A percentile compares a stretch with the other conserved stretches of the same genome.
These are phyloP conservation scores for Smithornis capensis DNA, from an alignment of 2,113 vertebrate genomes.

Conservation along the genomic window DNA sequence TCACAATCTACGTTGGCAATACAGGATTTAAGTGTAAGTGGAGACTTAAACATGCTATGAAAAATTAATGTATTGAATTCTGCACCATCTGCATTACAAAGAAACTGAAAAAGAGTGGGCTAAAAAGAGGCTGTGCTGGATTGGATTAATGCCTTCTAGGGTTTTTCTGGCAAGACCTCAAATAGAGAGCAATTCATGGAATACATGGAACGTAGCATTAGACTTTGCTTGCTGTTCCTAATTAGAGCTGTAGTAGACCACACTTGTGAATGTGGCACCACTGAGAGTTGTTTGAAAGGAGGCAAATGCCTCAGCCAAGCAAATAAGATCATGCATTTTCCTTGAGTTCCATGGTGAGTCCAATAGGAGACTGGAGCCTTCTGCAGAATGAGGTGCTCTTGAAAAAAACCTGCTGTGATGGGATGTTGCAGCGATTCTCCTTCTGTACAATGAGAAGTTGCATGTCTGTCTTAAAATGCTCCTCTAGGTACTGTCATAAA, in stretches of 20 bases:
- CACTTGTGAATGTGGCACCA: not conserved
- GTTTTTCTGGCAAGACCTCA: not conserved
- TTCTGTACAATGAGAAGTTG: not conserved
- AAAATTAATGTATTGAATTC: not conserved
- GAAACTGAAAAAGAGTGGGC: not conserved
- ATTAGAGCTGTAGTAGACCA: not conserved
- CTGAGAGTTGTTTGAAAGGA: not conserved
- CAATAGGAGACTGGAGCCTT: not conserved
- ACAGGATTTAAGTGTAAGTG: not conserved
- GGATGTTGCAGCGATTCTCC: not conserved
- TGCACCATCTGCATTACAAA: not conserved
- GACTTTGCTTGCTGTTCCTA: not conserved
- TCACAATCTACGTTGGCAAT: not conserved
- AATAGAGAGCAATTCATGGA: not conserved
- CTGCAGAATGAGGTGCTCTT: not conserved
- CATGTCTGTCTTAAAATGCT: not conserved
- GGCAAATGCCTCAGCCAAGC: not conserved
- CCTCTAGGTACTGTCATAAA: not conserved
- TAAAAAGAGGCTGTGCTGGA: not conserved
- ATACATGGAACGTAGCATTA: not conserved
- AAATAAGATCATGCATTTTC: not conserved
- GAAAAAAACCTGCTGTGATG: not conserved
- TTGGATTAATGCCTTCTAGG: not conserved
- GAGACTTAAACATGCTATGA: not conserved
- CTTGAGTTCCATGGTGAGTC: not conserved